Evolutionary conservation across 2,888 invertebrate species (phyloP).

Genomic region (Pyrrhosoma nymphula): DNA sequence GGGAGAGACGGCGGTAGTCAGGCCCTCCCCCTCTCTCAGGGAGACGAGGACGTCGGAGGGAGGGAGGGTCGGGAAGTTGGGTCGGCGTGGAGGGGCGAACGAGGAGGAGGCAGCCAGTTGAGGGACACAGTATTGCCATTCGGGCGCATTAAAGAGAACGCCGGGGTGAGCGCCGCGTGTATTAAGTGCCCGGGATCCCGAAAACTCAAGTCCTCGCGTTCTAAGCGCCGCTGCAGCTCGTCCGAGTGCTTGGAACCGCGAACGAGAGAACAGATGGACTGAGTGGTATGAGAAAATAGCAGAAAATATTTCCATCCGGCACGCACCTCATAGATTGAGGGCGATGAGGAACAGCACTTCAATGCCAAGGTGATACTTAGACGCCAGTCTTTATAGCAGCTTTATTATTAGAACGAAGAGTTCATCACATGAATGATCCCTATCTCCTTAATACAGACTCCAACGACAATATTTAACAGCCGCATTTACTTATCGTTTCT

Average conservation of each 20-base stretch:
- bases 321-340: too few relatives aligned
- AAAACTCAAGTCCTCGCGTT: background rate
- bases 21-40: background rate
- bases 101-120: slow-evolving; percentile 25
- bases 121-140: slow-evolving; percentile 53
- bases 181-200: background rate
- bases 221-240: background rate
- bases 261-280: background rate
- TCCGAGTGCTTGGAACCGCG: background rate
- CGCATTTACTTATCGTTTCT: too few relatives aligned
- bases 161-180: background rate
- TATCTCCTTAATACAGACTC: too few relatives aligned
- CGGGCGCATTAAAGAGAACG: slow-evolving; percentile 52
- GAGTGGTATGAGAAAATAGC: too few relatives aligned
- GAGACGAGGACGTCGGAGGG: background rate
- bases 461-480: too few relatives aligned
- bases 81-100: background rate
- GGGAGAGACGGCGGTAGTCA: background rate
- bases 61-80: background rate
- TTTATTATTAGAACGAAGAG: too few relatives aligned
- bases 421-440: too few relatives aligned
- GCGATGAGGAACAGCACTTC: too few relatives aligned
- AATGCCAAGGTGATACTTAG: too few relatives aligned
- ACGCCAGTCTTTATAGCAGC: too few relatives aligned
- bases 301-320: background rate